Evolutionary conservation across 2,888 invertebrate species (phyloP).

Genomic region (Caenorhabditis plicata): DNA sequence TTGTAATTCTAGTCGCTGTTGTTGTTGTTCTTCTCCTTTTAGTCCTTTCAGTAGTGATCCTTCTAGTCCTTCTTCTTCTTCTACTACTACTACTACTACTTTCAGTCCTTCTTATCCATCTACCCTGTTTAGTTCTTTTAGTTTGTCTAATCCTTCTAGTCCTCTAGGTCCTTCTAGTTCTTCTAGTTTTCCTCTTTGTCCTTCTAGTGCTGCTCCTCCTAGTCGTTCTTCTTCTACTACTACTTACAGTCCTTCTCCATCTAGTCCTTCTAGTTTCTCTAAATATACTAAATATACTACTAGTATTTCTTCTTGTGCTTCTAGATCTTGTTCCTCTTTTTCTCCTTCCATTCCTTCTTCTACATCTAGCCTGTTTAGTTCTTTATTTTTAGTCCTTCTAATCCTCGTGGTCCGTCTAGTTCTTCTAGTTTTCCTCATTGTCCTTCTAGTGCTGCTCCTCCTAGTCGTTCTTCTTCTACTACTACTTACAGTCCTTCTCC

Average conservation of each 20-base stretch:
- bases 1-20: no score
- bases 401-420: background rate
- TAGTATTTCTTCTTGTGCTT: slow-evolving; percentile 22
- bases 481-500: slow-evolving; percentile 4
- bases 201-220: slow-evolving; percentile 17
- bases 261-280: background rate
- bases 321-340: slow-evolving; percentile 14
- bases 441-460: slow-evolving; percentile 3
- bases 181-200: slow-evolving; percentile 41
- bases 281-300: slow-evolving; percentile 7
- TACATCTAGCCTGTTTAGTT: slow-evolving; percentile 1
- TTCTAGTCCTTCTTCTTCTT: no score
- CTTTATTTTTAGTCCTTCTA: background rate
- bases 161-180: no score
- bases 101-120: slow-evolving; percentile 31
- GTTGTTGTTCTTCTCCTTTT: slow-evolving; percentile 12
- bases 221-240: slow-evolving; percentile 32
- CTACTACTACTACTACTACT: slow-evolving; percentile 40
- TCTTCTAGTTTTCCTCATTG: slow-evolving; percentile 4
- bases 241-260: slow-evolving; percentile 20
- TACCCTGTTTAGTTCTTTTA: slow-evolving; percentile 37
- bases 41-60: slow-evolving; percentile 35
- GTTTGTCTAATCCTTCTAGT: no score
- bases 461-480: slow-evolving; percentile 19
- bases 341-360: slow-evolving; percentile 13